Evolutionary conservation across 2,113 vertebrate genomes (phyloP), one percentile per base, ranked within the genome.

Genomic region (Oenanthe melanoleuca): DNA sequence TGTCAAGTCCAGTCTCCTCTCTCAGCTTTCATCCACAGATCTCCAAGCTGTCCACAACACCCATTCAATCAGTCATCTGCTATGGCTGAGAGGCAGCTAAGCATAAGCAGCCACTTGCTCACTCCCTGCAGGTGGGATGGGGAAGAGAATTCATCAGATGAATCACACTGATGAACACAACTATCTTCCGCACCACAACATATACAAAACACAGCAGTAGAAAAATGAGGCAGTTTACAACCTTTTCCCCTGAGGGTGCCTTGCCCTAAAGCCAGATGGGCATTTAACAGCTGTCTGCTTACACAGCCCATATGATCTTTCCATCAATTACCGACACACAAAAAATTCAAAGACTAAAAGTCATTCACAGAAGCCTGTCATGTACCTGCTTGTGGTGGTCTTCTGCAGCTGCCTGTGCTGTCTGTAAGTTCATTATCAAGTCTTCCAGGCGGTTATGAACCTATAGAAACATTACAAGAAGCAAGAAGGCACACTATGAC

Each of bases 351-450:
- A 69, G 47, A 67, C 81, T 60, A 38, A 45, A 84, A 84, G 37
- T 44, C 6, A 19, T 73, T 40, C 11, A 50, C 20, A 86, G 66
- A 74, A 91, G 37, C 31, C 25, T 67, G 37, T 63, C 29, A 88
- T 34, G 24, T 83, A 99, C 99, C 98, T 99, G 98, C 81, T 97
- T 98, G 29, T 99, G 97, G 78, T 99, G 98, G 52, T 99, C 98
- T 92, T 98, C 98, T 91, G 98, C 97, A 92, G 95, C 97, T 96
- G 98, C 98, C 89, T 99, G 99, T 87, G 97, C 96, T 96, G 98
- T 98, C 86, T 97, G 98, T 65, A 99, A 97, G 82, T 97, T 97
- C 55, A 96, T 98, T 78, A 99, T 97, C 95, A 99, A 93, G 85
- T 98, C 98, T 86, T 99, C 99, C 84, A 99, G 96, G 77, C 97